Evolutionary conservation across 1,140 invertebrate genomes (phyloP).

Genomic region (Dendroctonus valens): DNA sequence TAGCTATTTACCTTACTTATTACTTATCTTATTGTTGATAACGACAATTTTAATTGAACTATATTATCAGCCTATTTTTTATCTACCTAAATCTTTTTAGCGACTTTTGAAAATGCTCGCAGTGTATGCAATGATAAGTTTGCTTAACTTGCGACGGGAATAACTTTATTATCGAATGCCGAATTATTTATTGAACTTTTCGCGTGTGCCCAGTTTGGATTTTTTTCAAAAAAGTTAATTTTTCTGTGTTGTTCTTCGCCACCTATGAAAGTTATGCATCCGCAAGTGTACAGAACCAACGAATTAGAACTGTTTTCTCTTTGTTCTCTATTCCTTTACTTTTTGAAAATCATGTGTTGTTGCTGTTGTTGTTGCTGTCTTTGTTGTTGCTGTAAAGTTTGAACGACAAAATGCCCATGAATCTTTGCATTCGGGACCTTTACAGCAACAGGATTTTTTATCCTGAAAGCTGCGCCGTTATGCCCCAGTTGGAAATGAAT

Average conservation of each 20-base stretch:
- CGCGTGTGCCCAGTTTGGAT: not conserved
- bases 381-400: conserved; percentile 25
- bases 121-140: conserved; percentile 14
- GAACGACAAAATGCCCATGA: conserved; percentile 19
- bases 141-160: not conserved
- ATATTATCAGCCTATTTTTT: conserved; percentile 24
- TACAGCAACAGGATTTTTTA: conserved; percentile 6
- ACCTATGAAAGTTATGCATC: conserved; percentile 21
- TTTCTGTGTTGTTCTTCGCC: no score
- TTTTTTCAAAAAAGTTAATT: not conserved
- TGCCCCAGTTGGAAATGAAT: conserved; percentile 10
- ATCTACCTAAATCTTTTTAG: conserved; percentile 30
- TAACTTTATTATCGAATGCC: not conserved
- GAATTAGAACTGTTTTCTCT: conserved; percentile 25
- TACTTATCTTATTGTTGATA: conserved; percentile 32
- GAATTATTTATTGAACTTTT: not conserved
- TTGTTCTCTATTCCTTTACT: conserved; percentile 25
- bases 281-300: conserved; percentile 22
- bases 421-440: conserved; percentile 28
- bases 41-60: conserved; percentile 25
- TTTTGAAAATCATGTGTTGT: conserved; percentile 33
- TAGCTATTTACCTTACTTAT: conserved; percentile 17
- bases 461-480: conserved; percentile 6
- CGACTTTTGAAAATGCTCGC: conserved; percentile 16
- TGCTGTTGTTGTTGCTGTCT: conserved; percentile 24